These are phyloP conservation scores for Syngnathoides biaculeatus DNA, from an alignment of 2,113 vertebrate species.

Conservation along the genomic window DNA sequence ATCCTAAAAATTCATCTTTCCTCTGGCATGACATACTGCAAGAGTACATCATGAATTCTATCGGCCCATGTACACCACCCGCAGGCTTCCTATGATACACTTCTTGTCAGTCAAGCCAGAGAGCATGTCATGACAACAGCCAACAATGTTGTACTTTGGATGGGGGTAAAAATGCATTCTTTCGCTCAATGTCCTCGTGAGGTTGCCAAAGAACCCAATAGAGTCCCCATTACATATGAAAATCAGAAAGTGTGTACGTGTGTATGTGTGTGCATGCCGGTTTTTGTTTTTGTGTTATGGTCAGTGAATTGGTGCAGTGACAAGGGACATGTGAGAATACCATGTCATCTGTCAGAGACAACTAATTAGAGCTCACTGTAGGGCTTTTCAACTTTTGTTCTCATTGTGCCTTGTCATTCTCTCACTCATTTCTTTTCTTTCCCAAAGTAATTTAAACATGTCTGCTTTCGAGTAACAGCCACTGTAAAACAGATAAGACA, in stretches of 20 bases:
- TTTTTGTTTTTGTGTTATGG: no score
- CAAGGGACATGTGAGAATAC: conserved; percentile 53
- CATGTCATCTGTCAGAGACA: conserved; percentile 52
- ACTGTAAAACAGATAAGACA: conserved; percentile 70
- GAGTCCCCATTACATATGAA: background rate
- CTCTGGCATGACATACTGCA: no score
- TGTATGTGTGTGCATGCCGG: background rate
- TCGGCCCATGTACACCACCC: no score
- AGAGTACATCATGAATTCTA: no score
- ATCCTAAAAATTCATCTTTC: no score
- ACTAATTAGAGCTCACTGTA: conserved; percentile 61
- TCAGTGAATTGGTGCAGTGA: conserved; percentile 63
- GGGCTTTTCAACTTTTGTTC: conserved; percentile 26
- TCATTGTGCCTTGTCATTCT: background rate
- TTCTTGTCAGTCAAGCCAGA: no score
- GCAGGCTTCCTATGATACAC: no score
- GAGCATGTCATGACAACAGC: background rate
- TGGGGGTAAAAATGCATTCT: background rate
- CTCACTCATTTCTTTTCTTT: conserved; percentile 22
- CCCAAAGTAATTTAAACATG: conserved; percentile 45
- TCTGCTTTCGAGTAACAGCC: conserved; percentile 63
- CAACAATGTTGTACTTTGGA: background rate
- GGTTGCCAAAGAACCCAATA: background rate
- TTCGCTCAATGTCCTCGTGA: background rate
- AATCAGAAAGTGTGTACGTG: background rate